phyloP scores from a whole-genome alignment of 2,888 invertebrate species.

The Plusia festucae region DNA sequence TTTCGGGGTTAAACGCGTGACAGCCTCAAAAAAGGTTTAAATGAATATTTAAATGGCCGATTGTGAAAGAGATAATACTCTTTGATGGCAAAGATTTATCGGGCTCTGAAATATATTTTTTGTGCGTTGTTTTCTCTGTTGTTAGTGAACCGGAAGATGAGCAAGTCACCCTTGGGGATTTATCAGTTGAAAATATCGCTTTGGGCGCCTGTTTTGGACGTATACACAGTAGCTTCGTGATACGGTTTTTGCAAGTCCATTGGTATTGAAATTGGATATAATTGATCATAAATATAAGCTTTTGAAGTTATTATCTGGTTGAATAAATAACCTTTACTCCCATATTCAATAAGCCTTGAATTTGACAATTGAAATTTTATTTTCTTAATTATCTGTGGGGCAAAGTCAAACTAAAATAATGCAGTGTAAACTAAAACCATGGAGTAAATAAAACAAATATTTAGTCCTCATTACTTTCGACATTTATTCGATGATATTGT shows the following conservation, averaged over 20 bases:
- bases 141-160: constrained; percentile 66
- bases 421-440: too few relatives aligned
- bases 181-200: constrained; percentile 65
- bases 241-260: constrained; percentile 24
- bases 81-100: constrained; percentile 58
- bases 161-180: constrained; percentile 66
- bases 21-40: constrained; percentile 65
- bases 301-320: background rate
- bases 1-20: constrained; percentile 71
- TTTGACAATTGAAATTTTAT: too few relatives aligned
- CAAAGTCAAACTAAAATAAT: too few relatives aligned
- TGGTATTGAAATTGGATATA: constrained; percentile 18
- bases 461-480: too few relatives aligned
- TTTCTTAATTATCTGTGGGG: too few relatives aligned
- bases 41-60: constrained; percentile 71
- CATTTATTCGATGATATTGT: too few relatives aligned
- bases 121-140: constrained; percentile 59
- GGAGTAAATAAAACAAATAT: too few relatives aligned
- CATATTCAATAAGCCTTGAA: too few relatives aligned
- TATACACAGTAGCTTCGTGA: constrained; percentile 32
- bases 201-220: constrained; percentile 37
- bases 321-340: background rate
- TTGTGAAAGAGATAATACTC: constrained; percentile 57
- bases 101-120: constrained; percentile 56
- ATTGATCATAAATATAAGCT: constrained; percentile 3